Percentiles rank a stretch among this genome's conserved stretches.
These are phyloP conservation scores for Aotus griseimembra DNA, from an alignment of 2,797 vertebrate genomes.

Conservation along the genomic window DNA sequence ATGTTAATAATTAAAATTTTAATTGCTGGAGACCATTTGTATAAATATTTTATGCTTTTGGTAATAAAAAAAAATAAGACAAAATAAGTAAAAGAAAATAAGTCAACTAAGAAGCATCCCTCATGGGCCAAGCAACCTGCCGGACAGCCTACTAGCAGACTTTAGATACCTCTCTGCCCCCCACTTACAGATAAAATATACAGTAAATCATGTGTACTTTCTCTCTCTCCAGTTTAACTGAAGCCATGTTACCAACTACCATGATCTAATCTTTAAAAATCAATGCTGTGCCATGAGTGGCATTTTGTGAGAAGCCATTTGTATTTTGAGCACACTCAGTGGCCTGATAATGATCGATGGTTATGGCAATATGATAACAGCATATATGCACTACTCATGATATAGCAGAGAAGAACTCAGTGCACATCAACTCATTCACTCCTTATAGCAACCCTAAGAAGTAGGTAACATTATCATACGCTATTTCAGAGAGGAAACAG, in stretches of 20 bases:
- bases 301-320: background rate
- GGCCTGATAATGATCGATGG: background rate
- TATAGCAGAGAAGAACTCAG: background rate
- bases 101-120: background rate
- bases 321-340: background rate
- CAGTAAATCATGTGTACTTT: background rate
- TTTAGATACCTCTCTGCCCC: background rate
- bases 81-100: background rate
- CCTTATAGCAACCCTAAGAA: background rate
- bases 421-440: background rate
- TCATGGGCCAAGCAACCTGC: background rate
- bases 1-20: background rate
- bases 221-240: background rate
- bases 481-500: background rate
- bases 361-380: too few relatives aligned
- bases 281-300: background rate
- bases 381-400: background rate
- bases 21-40: background rate
- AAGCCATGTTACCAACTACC: background rate
- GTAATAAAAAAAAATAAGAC: background rate
- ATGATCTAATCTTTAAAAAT: background rate
- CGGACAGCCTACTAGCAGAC: accelerated
- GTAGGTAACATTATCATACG: background rate
- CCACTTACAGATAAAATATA: background rate
- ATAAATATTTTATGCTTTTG: background rate